Base-by-base conservation (phyloP, 2,888 invertebrate species). In the Linnaemya tessellans region DNA sequence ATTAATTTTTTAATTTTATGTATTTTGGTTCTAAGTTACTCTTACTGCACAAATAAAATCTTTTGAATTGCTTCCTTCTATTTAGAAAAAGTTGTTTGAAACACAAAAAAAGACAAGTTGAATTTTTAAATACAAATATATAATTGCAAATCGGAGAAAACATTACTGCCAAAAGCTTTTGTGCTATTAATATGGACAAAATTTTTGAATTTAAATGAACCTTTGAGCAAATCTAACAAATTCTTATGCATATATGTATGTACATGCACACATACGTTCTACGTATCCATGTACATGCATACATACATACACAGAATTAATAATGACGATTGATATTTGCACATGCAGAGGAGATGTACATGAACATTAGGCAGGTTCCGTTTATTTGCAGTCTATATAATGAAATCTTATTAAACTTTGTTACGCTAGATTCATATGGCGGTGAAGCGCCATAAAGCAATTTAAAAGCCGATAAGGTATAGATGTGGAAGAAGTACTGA, bases 1-100 rank as follows among this genome's bases (percentile, higher is more conserved):
- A 1, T 51, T 22, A 51, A n/a, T 13, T 25, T n/a, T 25, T 49
- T 54, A 20, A 22, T 18, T 38, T 65, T 43, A 20, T 46, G 20
- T 35, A 54, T 43, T 41, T 68, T 2, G n/a, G 4, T 67, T 41
- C 49, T 73, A 20, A 30, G 67, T 30, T 74, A 41, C 15, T 58
- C 62, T 35, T 68, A n/a, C 15, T 25, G 25, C 54, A 64, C 62
- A 70, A 77, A 75, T 75, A 62, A 75, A 62, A 38, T 64, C 3
- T 70, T 56, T 75, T 65, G 7, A 41, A 43, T 11, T 38, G 10
- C 9, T 51, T 51, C 13, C 13, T 54, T 75, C 56, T 54, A 64
- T 75, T 65, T 54, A 13, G 22, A 56, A 56, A 56, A 25, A 25
- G 51, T 64, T 51, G 11, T 3, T 20, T 11, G 20, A 51, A 8